Evolutionary conservation across 2,888 invertebrate genomes (phyloP), one percentile per base, ranked within the genome.

Genomic region (Entomobrya proxima): DNA sequence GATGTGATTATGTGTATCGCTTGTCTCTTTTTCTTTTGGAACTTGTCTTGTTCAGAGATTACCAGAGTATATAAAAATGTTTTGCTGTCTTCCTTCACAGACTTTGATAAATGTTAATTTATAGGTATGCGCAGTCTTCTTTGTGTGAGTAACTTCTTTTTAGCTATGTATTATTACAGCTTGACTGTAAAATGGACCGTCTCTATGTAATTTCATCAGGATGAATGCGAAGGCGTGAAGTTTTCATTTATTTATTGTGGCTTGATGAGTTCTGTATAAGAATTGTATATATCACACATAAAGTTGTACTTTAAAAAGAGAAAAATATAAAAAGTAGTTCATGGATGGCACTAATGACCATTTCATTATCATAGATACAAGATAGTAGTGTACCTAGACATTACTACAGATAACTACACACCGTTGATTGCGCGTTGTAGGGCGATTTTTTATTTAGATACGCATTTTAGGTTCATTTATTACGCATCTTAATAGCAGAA

Each of bases 281-380:
- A 67, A 24, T 37, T 13, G 27, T 2, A 6, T 61, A 40, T n/a
- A 40, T 24, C 18, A 35, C 3, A 47, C n/a, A 47, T 13, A 47
- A 40, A 67, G 47, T 7, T 27, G 72, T 74, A 5, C 15, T n/a
- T 47, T 32, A 50, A 74, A 50, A 47, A 18, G 32, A 61, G 72
- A 44, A 74, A n/a, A 74, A 74, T 50, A 30, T 30, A 74, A 74
- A 79, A 82, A 75, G 74, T 82, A 82, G 82, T 82, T 75, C 82
- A 82, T 32, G 75, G 74, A 74, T 82, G 61, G 47, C 27, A 58
- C 64, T 82, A 74, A 82, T 82, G 74, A 75, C 61, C 24, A 82
- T 69, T 82, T 82, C 75, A 82, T 82, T 74, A 52, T 44, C 72
- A n/a, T 61, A 61, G n/a, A n/a, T 61, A 21, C 21, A 11, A 11